A percentile compares a stretch with the other conserved stretches of the same genome.
phyloP scores from a whole-genome alignment of 2,113 vertebrate species.

The Cichladusa arquata region DNA sequence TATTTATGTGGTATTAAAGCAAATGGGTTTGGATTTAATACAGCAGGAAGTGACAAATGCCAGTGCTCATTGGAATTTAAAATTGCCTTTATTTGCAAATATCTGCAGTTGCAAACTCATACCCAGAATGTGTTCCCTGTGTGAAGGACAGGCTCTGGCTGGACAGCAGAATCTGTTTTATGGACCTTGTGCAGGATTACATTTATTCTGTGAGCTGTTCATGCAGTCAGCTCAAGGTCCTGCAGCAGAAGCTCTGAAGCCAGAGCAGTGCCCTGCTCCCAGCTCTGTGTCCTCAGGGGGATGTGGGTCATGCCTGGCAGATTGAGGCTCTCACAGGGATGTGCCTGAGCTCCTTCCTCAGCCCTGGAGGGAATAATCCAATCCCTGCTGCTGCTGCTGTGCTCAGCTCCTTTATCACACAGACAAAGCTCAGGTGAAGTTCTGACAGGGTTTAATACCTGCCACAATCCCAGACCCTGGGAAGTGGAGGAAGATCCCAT shows the following conservation, averaged over 20 bases:
- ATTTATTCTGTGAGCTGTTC: background rate
- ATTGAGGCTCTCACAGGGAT: background rate
- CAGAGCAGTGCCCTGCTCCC: background rate
- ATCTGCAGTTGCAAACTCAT: background rate
- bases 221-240: background rate
- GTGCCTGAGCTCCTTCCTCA: background rate
- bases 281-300: background rate
- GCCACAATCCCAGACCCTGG: background rate
- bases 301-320: background rate
- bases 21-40: constrained; percentile 45
- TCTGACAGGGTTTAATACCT: background rate
- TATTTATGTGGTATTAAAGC: constrained; percentile 45
- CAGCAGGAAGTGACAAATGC: constrained; percentile 35
- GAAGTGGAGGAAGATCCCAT: background rate
- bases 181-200: background rate
- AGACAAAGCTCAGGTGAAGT: background rate
- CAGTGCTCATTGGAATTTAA: constrained; percentile 14
- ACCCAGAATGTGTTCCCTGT: background rate
- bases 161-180: background rate
- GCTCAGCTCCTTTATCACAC: background rate
- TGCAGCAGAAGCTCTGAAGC: rapidly evolving
- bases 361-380: background rate
- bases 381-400: background rate
- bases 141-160: background rate
- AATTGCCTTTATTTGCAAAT: constrained; percentile 34